Evolutionary conservation across 2,888 invertebrate genomes (phyloP).

Genomic region (Osmoderma eremita): DNA sequence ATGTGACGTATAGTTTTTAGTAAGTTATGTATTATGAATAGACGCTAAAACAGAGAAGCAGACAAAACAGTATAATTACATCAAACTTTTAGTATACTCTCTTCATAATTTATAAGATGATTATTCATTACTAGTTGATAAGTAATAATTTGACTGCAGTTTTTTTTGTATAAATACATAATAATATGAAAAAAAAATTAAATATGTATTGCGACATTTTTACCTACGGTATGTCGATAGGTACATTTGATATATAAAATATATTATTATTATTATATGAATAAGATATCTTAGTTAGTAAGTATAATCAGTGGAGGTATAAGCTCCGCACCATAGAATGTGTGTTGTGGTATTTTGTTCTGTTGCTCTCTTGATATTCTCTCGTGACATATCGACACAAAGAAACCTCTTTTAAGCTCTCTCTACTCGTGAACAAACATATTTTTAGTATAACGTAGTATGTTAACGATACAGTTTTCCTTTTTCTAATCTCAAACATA

Average conservation of each 20-base stretch:
- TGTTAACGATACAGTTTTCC: conserved; percentile 1
- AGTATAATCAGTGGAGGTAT: conserved; percentile 27
- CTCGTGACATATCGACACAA: conserved; percentile 35
- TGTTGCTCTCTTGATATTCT: conserved; percentile 37
- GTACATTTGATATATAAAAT: conserved; percentile 33
- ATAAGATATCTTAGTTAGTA: conserved; percentile 34
- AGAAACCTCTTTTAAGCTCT: conserved; percentile 36
- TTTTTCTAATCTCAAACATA: conserved; percentile 10
- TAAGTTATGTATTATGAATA: conserved; percentile 34
- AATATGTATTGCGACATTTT: conserved; percentile 24
- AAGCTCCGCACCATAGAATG: conserved; percentile 20
- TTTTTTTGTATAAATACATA: conserved; percentile 37
- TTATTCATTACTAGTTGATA: conserved; percentile 38
- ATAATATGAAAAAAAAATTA: background rate
- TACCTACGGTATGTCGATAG: conserved; percentile 21
- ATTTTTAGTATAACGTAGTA: conserved; percentile 22
- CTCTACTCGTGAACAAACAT: conserved; percentile 22
- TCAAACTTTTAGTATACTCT: conserved; percentile 38
- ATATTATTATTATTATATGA: conserved; percentile 24
- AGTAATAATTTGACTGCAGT: conserved; percentile 41
- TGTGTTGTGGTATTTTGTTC: conserved; percentile 36
- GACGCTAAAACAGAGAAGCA: conserved; percentile 8
- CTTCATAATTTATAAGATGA: conserved; percentile 38
- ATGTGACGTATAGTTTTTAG: conserved; percentile 41
- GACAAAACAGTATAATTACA: conserved; percentile 13